phyloP scores from a whole-genome alignment of 2,797 vertebrate species.

The Poecilia wingei region DNA sequence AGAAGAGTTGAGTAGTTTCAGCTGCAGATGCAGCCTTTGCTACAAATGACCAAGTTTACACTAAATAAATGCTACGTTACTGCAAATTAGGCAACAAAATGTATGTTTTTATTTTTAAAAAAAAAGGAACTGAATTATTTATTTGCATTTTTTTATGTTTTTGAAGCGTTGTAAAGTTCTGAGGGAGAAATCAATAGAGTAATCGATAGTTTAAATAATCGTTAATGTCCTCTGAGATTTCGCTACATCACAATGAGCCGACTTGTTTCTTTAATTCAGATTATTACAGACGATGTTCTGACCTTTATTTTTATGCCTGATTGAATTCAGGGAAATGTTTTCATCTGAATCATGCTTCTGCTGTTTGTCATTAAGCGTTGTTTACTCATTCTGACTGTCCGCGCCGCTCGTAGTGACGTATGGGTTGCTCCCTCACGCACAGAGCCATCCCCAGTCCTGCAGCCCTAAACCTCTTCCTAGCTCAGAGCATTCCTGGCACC shows the following conservation, averaged over 20 bases:
- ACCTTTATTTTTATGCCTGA: constrained; percentile 2
- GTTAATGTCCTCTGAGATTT: constrained; percentile 11
- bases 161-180: no score
- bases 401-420: constrained; percentile 33
- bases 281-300: constrained; percentile 12
- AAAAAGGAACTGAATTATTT: no score
- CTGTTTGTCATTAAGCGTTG: not conserved
- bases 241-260: constrained; percentile 30
- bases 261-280: constrained; percentile 16
- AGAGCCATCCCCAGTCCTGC: constrained; percentile 42
- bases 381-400: constrained; percentile 12
- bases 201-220: no score
- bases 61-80: no score
- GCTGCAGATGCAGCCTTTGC: no score
- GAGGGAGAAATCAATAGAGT: no score
- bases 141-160: no score
- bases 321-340: not conserved
- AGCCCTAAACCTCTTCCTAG: constrained; percentile 72
- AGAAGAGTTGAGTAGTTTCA: no score
- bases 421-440: constrained; percentile 24
- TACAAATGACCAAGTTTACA: no score
- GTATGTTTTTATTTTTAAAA: no score
- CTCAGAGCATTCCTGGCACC: constrained; percentile 77
- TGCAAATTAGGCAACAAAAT: no score
- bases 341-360: not conserved